Evolutionary conservation across 1,140 invertebrate genomes (phyloP).

Genomic region (Ceratina australensis): DNA sequence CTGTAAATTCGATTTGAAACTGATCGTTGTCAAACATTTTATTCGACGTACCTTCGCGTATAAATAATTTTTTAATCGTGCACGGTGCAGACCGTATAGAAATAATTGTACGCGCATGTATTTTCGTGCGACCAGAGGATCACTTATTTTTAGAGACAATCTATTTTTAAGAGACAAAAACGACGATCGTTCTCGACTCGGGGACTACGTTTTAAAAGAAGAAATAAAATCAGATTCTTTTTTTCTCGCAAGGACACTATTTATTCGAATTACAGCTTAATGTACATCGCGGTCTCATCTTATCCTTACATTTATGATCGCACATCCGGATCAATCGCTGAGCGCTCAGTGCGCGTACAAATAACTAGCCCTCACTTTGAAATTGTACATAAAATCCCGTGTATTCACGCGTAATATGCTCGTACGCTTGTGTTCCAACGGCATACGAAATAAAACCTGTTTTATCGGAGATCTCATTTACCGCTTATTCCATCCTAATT

Average conservation of each 20-base stretch:
- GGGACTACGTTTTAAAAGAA: background rate
- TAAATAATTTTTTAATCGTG: background rate
- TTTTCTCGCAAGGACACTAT: slow-evolving; percentile 16
- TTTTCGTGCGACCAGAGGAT: no score
- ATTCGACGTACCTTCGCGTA: slow-evolving; percentile 9
- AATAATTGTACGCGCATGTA: no score
- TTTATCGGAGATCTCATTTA: background rate
- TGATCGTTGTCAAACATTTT: background rate
- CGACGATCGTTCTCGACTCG: background rate
- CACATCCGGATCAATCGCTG: slow-evolving; percentile 2
- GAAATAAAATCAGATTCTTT: slow-evolving; percentile 6
- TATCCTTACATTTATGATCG: slow-evolving; percentile 8
- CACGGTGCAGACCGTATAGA: no score
- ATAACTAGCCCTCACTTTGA: slow-evolving; percentile 39
- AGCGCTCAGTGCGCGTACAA: slow-evolving; percentile 23
- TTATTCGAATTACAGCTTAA: slow-evolving; percentile 37
- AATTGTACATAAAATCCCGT: slow-evolving; percentile 35
- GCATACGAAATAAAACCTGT: background rate
- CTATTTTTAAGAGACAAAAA: no score
- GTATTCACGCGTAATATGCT: background rate
- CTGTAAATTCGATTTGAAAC: slow-evolving; percentile 3
- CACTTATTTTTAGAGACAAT: no score
- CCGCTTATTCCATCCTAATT: background rate
- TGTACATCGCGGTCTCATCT: slow-evolving; percentile 21
- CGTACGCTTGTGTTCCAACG: slow-evolving; percentile 3